Evolutionary conservation across 1,140 invertebrate genomes (phyloP).

Genomic region (Atta texana): DNA sequence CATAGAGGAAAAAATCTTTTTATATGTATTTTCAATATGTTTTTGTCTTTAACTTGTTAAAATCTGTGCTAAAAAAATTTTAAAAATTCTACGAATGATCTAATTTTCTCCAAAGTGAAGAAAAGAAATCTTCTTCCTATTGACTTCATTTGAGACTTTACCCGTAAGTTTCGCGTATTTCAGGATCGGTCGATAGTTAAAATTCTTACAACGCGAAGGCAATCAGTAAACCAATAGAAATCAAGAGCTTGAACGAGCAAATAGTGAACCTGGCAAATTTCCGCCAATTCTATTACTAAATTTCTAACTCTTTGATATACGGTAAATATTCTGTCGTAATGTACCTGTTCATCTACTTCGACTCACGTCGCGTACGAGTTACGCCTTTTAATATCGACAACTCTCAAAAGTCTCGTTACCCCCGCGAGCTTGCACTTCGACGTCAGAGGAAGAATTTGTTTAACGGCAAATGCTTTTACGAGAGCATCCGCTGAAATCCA

Average conservation of each 20-base stretch:
- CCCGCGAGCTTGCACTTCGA: background rate
- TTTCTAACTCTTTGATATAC: conserved; percentile 72
- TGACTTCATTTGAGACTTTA: background rate
- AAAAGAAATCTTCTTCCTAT: conserved; percentile 12
- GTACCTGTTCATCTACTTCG: conserved; percentile 10
- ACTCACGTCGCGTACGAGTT: conserved; percentile 44
- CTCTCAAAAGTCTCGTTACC: conserved; percentile 57
- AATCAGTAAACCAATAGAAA: conserved; percentile 73
- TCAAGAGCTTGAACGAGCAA: conserved; percentile 71
- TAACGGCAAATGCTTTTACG: conserved; percentile 47
- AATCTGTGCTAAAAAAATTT: background rate
- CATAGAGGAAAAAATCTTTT: background rate
- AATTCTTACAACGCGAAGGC: conserved; percentile 69
- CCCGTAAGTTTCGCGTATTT: conserved; percentile 32
- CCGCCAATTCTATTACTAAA: conserved; percentile 70
- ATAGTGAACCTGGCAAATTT: conserved; percentile 62
- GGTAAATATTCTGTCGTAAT: conserved; percentile 67
- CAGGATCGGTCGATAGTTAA: conserved; percentile 45
- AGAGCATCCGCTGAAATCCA: background rate
- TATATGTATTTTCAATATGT: conserved; percentile 1
- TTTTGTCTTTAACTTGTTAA: conserved; percentile 13
- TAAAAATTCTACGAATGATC: background rate
- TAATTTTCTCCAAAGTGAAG: conserved; percentile 39
- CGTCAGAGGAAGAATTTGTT: conserved; percentile 4
- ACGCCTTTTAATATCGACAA: conserved; percentile 51